A percentile compares a stretch with the other conserved stretches of the same genome.
Evolutionary conservation across 2,113 vertebrate species (phyloP).

Genomic region (Takifugu flavidus): DNA sequence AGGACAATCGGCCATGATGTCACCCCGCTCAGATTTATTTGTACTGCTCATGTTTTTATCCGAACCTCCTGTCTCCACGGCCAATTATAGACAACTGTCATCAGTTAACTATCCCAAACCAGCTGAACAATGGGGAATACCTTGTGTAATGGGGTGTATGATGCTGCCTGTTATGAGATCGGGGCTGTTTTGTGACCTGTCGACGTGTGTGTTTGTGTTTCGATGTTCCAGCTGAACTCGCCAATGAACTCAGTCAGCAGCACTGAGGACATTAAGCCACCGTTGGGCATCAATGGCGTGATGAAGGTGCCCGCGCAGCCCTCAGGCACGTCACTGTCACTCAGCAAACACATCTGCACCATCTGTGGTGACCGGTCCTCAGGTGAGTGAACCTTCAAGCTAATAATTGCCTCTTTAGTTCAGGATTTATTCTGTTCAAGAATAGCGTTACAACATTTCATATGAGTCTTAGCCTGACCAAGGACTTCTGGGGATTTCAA

Average conservation of each 20-base stretch:
- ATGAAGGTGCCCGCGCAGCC: constrained; percentile 95
- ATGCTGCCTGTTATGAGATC: constrained; percentile 14
- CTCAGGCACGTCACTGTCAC: constrained; percentile 82
- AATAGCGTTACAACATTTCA: not conserved
- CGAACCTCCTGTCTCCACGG: constrained; percentile 4
- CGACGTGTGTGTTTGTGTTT: constrained; percentile 59
- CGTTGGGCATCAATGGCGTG: constrained; percentile 93
- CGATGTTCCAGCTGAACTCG: constrained; percentile 85
- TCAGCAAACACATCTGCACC: constrained; percentile 99
- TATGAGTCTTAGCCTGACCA: constrained; percentile 2
- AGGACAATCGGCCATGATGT: constrained; percentile 9
- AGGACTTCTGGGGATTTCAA: not conserved
- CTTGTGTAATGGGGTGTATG: constrained; percentile 25
- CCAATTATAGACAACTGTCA: not conserved
- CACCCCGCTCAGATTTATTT: constrained; percentile 12
- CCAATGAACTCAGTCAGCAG: constrained; percentile 97
- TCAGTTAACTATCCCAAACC: not conserved
- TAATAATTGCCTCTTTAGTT: not conserved
- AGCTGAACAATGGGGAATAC: not conserved
- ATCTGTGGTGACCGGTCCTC: constrained; percentile 98
- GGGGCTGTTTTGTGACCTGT: constrained; percentile 49
- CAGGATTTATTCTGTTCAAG: not conserved
- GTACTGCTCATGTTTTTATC: not conserved
- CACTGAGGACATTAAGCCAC: constrained; percentile 97
- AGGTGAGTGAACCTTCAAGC: constrained; percentile 73